Conservation (phyloP, 2,797 vertebrate genomes). For the Crypturellus tataupa region DNA sequence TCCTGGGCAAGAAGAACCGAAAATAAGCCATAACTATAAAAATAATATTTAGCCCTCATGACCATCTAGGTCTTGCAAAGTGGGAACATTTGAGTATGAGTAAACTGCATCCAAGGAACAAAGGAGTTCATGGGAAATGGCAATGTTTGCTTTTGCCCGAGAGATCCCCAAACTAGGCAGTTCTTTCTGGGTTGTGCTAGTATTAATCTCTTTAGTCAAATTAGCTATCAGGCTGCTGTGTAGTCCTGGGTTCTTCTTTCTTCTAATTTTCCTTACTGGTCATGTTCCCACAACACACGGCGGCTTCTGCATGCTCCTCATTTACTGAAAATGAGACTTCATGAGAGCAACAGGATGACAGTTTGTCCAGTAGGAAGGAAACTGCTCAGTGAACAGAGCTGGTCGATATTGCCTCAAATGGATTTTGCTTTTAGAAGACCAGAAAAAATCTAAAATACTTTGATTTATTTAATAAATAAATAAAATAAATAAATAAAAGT, state of each 20-base stretch:
- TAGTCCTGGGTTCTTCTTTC: neutral
- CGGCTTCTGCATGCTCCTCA: neutral
- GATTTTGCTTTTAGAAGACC: neutral
- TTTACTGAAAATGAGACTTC: neutral
- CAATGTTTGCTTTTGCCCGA: neutral
- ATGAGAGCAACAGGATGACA: neutral
- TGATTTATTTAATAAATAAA: neutral
- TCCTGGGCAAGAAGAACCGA: conserved; percentile 1
- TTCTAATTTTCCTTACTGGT: neutral
- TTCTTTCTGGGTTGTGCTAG: neutral
- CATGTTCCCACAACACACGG: neutral
- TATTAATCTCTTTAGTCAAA: neutral
- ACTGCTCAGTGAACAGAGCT: neutral
- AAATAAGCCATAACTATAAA: neutral
- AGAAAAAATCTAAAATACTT: neutral
- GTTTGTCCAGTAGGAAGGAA: neutral
- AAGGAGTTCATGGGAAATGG: neutral
- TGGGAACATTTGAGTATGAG: neutral
- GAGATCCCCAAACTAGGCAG: neutral
- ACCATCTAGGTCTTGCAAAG: neutral
- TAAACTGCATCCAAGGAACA: neutral
- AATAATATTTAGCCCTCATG: neutral
- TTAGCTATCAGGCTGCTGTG: neutral
- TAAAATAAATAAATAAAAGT: too few species aligned
- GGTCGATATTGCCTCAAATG: neutral